These are phyloP conservation scores for Conomelus anceps DNA, from an alignment of 2,888 invertebrate genomes.

Conservation along the genomic window DNA sequence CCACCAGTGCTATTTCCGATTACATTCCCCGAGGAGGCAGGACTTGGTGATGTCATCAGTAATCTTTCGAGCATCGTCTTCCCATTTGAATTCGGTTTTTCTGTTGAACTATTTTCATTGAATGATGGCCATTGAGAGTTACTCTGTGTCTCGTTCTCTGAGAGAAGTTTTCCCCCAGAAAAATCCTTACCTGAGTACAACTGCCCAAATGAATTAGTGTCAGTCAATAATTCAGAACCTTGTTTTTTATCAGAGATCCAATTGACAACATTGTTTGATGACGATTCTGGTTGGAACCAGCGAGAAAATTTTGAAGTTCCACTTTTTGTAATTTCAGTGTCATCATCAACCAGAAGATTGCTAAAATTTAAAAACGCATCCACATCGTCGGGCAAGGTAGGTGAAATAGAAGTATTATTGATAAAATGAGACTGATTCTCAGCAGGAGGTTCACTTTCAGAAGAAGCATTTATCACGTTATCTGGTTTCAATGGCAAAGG, in stretches of 20 bases:
- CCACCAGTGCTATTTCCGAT: conserved; percentile 43
- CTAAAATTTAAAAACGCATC: not conserved
- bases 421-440: not conserved
- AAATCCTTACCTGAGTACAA: not conserved
- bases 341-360: not conserved
- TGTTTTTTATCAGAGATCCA: not conserved
- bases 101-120: not conserved
- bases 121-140: not conserved
- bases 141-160: not conserved
- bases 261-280: not conserved
- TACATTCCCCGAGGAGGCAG: no score
- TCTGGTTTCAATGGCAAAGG: not conserved
- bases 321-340: not conserved
- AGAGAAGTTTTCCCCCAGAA: not conserved
- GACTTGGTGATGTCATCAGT: not conserved
- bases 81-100: not conserved
- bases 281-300: not conserved
- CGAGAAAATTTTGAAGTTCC: not conserved
- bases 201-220: not conserved
- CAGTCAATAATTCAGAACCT: no score
- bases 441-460: not conserved
- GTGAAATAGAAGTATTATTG: not conserved
- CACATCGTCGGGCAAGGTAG: not conserved
- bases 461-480: no score
- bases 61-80: not conserved